Evolutionary conservation across 2,797 vertebrate genomes (phyloP).

Genomic region (Hipposideros larvatus): DNA sequence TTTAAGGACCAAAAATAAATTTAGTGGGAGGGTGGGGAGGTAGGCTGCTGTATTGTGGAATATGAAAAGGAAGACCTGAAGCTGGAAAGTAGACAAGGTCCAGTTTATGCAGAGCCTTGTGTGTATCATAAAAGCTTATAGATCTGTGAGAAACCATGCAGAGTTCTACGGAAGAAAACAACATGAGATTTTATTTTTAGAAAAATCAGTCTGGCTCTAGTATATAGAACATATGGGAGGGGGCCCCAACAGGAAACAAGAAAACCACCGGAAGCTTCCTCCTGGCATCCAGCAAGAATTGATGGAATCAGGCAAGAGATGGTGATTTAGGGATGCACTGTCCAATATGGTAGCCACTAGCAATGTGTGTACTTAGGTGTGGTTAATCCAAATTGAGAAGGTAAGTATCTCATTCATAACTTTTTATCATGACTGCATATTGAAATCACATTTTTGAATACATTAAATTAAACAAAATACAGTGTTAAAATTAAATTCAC

Average conservation of each 20-base stretch:
- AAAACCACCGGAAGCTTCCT: constrained; percentile 2
- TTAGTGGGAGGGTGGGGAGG: background rate
- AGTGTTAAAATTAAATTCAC: background rate
- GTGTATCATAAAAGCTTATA: background rate
- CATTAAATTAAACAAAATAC: constrained; percentile 23
- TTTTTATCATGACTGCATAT: background rate
- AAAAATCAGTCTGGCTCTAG: background rate
- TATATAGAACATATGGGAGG: background rate
- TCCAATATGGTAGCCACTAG: background rate
- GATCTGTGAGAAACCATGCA: background rate
- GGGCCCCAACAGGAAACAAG: background rate
- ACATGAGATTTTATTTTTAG: constrained; percentile 59
- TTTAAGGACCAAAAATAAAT: constrained; percentile 8
- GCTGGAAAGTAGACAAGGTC: background rate
- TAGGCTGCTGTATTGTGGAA: background rate
- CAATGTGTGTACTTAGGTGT: background rate
- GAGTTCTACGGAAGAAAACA: constrained; percentile 1
- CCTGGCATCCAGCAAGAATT: background rate
- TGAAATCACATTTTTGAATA: background rate
- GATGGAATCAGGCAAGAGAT: background rate
- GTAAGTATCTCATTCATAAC: background rate
- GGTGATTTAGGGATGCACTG: background rate
- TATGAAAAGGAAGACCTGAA: constrained; percentile 24
- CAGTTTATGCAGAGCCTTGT: background rate
- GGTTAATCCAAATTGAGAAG: background rate